Conservation (phyloP, 2,797 vertebrate genomes). For the Hydrophis major region DNA sequence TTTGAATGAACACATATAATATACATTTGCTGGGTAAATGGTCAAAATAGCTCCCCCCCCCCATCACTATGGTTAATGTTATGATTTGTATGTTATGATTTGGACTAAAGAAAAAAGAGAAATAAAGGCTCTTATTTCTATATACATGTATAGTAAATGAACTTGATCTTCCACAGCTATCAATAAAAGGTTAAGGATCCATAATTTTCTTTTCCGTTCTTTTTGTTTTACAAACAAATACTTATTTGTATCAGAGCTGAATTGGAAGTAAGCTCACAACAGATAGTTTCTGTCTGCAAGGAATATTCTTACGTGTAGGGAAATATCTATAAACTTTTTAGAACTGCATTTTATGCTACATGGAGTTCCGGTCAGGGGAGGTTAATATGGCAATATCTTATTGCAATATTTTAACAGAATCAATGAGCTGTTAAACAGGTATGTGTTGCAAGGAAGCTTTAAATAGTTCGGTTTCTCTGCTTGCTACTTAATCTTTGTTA, state of each 20-base stretch:
- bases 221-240: not conserved
- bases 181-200: not conserved
- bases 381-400: not conserved
- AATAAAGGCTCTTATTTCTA: not conserved
- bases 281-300: not conserved
- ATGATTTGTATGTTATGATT: not conserved
- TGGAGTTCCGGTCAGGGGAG: not conserved
- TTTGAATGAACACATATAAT: not conserved
- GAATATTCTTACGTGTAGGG: not conserved
- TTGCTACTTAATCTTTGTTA: not conserved
- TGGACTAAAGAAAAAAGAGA: not conserved
- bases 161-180: not conserved
- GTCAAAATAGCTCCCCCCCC: not conserved
- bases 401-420: not conserved
- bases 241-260: not conserved
- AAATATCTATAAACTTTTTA: not conserved
- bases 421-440: not conserved
- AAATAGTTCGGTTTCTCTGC: not conserved
- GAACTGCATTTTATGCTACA: not conserved
- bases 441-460: not conserved
- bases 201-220: not conserved
- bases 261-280: not conserved
- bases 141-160: not conserved
- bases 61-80: not conserved
- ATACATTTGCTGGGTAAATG: not conserved